Conservation (phyloP, 2,797 vertebrate genomes). For the Falco naumanni region DNA sequence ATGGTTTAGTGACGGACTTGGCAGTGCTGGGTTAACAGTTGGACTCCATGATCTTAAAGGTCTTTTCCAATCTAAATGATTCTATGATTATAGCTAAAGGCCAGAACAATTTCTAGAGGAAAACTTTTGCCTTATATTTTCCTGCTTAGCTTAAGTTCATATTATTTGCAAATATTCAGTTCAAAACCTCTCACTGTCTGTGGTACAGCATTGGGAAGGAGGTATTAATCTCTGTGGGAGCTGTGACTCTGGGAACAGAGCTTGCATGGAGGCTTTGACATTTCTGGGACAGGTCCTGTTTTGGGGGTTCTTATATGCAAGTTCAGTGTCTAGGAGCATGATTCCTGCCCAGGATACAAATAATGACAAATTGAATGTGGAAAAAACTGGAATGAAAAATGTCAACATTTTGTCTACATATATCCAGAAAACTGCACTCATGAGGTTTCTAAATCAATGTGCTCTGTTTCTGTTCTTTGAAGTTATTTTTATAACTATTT, state of each 20-base stretch:
- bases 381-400: conserved; percentile 17
- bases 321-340: background rate
- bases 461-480: conserved; percentile 14
- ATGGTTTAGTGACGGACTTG: background rate
- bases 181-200: background rate
- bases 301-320: background rate
- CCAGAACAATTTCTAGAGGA: background rate
- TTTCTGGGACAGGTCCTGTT: background rate
- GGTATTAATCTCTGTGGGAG: background rate
- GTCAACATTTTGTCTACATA: background rate
- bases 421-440: background rate
- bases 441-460: conserved; percentile 20
- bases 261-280: background rate
- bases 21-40: background rate
- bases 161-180: background rate
- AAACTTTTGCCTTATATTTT: background rate
- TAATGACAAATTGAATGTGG: conserved; percentile 1
- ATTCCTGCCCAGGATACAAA: background rate
- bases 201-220: background rate
- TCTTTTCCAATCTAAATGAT: background rate
- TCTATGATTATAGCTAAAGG: background rate
- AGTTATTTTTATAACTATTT: conserved; percentile 52
- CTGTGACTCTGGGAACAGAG: background rate
- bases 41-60: background rate
- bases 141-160: background rate